phyloP scores from a whole-genome alignment of 2,113 vertebrate species.

The Neopipo cinnamomea region DNA sequence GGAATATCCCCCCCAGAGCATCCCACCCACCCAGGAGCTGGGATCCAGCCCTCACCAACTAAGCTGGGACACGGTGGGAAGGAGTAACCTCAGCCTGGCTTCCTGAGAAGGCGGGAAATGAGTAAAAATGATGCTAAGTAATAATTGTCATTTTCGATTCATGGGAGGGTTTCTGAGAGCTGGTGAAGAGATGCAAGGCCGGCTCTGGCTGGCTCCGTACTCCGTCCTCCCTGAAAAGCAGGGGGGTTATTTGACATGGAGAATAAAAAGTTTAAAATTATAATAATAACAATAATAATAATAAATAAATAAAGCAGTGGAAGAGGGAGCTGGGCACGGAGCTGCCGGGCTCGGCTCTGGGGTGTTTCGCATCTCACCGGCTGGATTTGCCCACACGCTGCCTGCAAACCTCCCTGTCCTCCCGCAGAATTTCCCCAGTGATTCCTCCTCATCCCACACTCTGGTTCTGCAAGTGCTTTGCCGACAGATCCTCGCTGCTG shows the following conservation, averaged over 20 bases:
- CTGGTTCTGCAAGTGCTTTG: fast-evolving
- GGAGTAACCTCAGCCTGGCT: not conserved
- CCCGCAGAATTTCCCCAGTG: not conserved
- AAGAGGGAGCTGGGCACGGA: fast-evolving
- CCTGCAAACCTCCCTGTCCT: not conserved
- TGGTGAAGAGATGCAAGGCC: not conserved
- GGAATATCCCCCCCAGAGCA: not conserved
- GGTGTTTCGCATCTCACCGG: not conserved
- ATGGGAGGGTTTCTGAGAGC: not conserved
- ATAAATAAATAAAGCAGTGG: not conserved
- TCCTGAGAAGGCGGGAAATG: constrained; percentile 47
- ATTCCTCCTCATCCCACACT: not conserved
- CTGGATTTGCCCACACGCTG: not conserved
- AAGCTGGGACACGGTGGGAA: not conserved
- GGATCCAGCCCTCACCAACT: not conserved
- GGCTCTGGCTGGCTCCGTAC: not conserved
- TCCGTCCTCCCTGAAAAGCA: not conserved
- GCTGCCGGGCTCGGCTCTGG: not conserved
- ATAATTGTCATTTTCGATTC: constrained; percentile 25
- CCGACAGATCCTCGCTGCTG: fast-evolving
- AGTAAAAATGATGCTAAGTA: constrained; percentile 50
- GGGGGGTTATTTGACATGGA: not conserved
- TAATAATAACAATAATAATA: not conserved
- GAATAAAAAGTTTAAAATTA: not conserved
- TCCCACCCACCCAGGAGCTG: not conserved